Base-by-base conservation (phyloP, 1,140 invertebrate species). In the Pseudomyrmex cubaensis region DNA sequence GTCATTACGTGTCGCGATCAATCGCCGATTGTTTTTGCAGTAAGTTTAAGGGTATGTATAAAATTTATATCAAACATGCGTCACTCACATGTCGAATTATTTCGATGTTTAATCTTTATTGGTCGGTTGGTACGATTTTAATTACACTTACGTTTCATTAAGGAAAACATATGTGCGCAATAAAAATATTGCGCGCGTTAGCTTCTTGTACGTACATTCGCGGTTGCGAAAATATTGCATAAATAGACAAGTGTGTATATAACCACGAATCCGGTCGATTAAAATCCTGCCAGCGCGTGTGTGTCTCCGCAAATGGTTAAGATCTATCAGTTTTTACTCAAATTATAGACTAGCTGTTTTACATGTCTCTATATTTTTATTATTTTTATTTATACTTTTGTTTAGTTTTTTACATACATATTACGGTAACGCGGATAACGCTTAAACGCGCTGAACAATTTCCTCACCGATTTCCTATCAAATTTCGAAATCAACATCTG, bases 111-210 rank as follows among this genome's bases (percentile, higher is more conserved):
- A 48, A 54, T 54, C 54, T 67, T 77, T 77, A 67, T 22, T n/a
- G 12, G 44, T 25, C 25, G 35, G 46, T 59, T 10, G 59, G 15
- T 46, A 35, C 35, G 17, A 48, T 75, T 76, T 76, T 76, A 66
- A 76, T 76, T 59, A 12, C 61, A n/a, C 74, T 76, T 76, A 7
- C 61, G 74, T 10, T 66, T 66, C 50, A 76, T 52, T 44, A 76
- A 52, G 22, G 44, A 66, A 76, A n/a, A 50, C 48, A 52, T 25
- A 4, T 25, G 25, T 12, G 22, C 59, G 52, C 74, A 54, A 76
- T 54, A n/a, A 9, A 35, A 35, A 35, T 35, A 35, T 35, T 35
- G 25, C 20, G 46, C 63, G 12, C 15, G 13, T 35, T 64, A 2
- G 10, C 10, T 66, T 76, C 52, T 25, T 64, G 46, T 46, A 7